A percentile compares a stretch with the other conserved stretches of the same genome.
phyloP scores from a whole-genome alignment of 2,797 vertebrate species.

The Ambastaia sidthimunki region DNA sequence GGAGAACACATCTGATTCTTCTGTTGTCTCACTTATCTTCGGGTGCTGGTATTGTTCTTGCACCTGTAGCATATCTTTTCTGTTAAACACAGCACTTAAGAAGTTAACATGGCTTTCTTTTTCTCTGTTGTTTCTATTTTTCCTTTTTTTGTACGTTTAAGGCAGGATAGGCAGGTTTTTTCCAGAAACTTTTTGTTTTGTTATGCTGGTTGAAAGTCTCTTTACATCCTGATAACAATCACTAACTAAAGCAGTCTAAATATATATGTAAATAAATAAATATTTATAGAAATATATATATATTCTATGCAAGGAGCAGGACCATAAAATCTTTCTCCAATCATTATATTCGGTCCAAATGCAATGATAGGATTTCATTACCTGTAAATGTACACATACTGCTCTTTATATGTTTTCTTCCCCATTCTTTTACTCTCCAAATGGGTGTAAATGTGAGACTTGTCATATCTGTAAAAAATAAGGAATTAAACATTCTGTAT shows the following conservation, averaged over 20 bases:
- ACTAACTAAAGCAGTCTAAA: too few relatives aligned
- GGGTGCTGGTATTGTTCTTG: slow-evolving; percentile 77
- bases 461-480: slow-evolving; percentile 71
- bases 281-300: too few relatives aligned
- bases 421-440: slow-evolving; percentile 82
- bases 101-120: not conserved
- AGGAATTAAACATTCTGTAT: not conserved
- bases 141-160: not conserved
- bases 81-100: slow-evolving; percentile 53
- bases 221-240: too few relatives aligned
- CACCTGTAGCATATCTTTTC: slow-evolving; percentile 77
- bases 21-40: slow-evolving; percentile 62
- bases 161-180: too few relatives aligned
- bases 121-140: not conserved
- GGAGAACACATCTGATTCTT: slow-evolving; percentile 74
- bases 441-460: slow-evolving; percentile 74
- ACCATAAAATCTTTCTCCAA: too few relatives aligned
- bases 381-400: slow-evolving; percentile 86
- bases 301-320: too few relatives aligned
- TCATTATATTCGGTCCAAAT: too few relatives aligned
- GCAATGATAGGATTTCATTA: slow-evolving; percentile 52
- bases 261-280: too few relatives aligned
- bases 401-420: slow-evolving; percentile 83
- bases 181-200: too few relatives aligned
- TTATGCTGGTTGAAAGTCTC: too few relatives aligned